Evolutionary conservation across 2,888 invertebrate genomes (phyloP).

Genomic region (Drosophila emarginata): DNA sequence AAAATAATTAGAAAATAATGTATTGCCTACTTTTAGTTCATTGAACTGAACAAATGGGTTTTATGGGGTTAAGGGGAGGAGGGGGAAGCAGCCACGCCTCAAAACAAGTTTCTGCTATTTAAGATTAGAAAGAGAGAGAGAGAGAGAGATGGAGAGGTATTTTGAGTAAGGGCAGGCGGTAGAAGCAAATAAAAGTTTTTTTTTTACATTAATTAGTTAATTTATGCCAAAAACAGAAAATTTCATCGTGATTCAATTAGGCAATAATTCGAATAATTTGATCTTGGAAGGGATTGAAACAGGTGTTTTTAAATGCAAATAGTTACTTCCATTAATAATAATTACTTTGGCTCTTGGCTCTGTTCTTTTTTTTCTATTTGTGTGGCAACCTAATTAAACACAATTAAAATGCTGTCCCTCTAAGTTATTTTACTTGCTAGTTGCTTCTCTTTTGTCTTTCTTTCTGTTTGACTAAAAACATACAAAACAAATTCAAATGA

Average conservation of each 20-base stretch:
- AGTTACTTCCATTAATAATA: slow-evolving; percentile 66
- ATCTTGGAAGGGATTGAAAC: slow-evolving; percentile 43
- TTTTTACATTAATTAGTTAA: background rate
- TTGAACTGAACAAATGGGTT: slow-evolving; percentile 53
- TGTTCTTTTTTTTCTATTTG: slow-evolving; percentile 24
- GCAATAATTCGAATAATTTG: slow-evolving; percentile 16
- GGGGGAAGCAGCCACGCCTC: slow-evolving; percentile 17
- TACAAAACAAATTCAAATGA: slow-evolving; percentile 61
- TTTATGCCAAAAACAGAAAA: background rate
- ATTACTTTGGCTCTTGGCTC: slow-evolving; percentile 50
- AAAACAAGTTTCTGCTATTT: slow-evolving; percentile 31
- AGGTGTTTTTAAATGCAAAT: slow-evolving; percentile 55
- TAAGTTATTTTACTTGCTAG: slow-evolving; percentile 16
- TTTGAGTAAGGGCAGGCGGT: too few relatives aligned
- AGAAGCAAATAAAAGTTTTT: background rate
- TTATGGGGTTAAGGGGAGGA: background rate
- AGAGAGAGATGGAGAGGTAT: background rate
- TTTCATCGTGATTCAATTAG: background rate
- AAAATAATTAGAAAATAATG: slow-evolving; percentile 71
- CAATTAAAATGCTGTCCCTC: slow-evolving; percentile 58
- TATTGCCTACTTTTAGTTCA: slow-evolving; percentile 76
- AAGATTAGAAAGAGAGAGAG: slow-evolving; percentile 26
- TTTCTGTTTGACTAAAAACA: background rate
- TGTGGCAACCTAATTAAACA: slow-evolving; percentile 69
- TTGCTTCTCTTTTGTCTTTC: slow-evolving; percentile 8